Evolutionary conservation across 2,797 vertebrate species (phyloP).

Genomic region (Tympanoctomys barrerae): DNA sequence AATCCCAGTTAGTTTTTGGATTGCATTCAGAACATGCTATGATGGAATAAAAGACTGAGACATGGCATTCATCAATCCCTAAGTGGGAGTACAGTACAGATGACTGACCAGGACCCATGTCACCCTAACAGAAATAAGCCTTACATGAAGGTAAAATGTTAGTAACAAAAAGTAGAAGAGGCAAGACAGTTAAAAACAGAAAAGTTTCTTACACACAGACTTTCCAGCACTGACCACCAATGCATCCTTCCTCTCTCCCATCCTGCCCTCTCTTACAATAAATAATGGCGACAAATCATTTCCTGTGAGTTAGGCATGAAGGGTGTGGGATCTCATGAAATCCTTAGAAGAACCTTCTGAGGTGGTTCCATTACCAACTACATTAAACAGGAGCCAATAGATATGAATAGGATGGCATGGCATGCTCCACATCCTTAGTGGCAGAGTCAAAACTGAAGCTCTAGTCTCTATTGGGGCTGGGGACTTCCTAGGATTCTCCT

Average conservation of each 20-base stretch:
- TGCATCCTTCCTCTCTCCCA: accelerated
- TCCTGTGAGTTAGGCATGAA: neutral
- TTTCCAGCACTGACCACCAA: neutral
- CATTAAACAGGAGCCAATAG: neutral
- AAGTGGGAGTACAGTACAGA: neutral
- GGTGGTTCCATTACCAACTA: neutral
- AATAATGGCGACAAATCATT: neutral
- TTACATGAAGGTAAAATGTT: too few relatives aligned
- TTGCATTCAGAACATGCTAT: neutral
- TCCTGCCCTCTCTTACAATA: neutral
- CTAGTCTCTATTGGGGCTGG: neutral
- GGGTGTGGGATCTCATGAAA: too few relatives aligned
- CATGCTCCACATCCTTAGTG: neutral
- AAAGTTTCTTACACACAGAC: too few relatives aligned
- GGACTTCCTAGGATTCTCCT: neutral
- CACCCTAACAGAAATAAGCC: neutral
- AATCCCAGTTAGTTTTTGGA: neutral
- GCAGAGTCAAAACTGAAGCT: neutral
- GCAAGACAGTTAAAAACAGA: neutral
- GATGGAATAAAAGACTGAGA: neutral
- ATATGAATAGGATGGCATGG: neutral
- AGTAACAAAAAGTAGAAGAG: neutral
- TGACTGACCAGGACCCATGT: neutral
- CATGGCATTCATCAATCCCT: neutral
- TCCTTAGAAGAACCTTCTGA: neutral